Percentiles rank a stretch among this genome's conserved stretches.
Evolutionary conservation across 1,140 invertebrate genomes (phyloP).

Genomic region (Ceratitis capitata): DNA sequence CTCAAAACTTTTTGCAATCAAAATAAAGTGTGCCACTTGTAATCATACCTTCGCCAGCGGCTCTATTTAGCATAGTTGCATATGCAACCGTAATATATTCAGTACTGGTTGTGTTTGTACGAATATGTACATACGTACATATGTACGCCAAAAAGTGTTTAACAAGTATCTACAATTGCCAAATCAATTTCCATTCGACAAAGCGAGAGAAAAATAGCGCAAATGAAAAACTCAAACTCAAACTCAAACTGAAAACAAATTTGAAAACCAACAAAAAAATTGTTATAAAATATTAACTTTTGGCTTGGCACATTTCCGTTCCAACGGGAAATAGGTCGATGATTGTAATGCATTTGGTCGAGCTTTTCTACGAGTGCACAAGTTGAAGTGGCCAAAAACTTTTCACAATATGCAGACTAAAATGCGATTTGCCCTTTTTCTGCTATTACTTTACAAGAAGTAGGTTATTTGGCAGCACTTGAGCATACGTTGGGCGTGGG

Average conservation of each 20-base stretch:
- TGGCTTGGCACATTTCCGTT: not conserved
- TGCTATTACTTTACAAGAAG: no score
- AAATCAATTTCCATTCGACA: not conserved
- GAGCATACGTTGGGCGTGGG: not conserved
- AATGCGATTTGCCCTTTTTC: not conserved
- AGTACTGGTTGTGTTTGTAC: no score
- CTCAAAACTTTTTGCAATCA: no score
- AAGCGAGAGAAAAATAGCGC: not conserved
- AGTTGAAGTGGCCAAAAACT: not conserved
- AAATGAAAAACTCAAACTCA: not conserved
- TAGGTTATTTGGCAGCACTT: not conserved
- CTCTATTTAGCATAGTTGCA: not conserved
- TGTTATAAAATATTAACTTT: not conserved
- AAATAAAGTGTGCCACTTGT: not conserved
- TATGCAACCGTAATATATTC: not conserved
- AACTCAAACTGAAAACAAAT: not conserved
- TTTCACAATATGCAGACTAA: not conserved
- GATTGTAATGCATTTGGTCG: not conserved
- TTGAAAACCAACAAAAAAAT: not conserved
- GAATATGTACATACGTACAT: no score
- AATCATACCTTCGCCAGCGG: not conserved
- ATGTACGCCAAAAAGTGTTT: not conserved
- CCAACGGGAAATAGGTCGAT: not conserved
- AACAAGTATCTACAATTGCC: not conserved
- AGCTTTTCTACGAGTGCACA: not conserved